Percentiles rank a stretch among this genome's conserved stretches.
phyloP scores from a whole-genome alignment of 2,888 invertebrate genomes.

The Phortica magna region DNA sequence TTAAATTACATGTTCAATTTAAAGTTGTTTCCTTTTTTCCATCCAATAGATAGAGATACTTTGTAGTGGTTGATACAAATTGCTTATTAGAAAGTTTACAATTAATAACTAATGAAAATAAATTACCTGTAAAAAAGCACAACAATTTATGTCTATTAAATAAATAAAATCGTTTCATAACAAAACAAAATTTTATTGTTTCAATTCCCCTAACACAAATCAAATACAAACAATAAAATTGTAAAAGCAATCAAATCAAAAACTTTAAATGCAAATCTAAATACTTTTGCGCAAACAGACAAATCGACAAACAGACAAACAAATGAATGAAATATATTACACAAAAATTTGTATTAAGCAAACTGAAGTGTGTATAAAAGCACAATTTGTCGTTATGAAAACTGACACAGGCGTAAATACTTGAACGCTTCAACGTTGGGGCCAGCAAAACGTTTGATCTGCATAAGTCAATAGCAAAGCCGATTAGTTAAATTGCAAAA shows the following conservation, averaged over 20 bases:
- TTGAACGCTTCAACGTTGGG: not conserved
- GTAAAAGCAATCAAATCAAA: not conserved
- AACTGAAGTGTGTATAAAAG: not conserved
- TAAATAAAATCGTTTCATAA: not conserved
- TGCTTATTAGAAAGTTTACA: no score
- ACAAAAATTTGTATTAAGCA: not conserved
- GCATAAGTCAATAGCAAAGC: conserved; percentile 24
- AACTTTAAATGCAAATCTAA: conserved; percentile 1
- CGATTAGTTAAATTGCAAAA: conserved; percentile 28
- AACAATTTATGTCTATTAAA: not conserved
- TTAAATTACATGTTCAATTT: no score
- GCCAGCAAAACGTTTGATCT: conserved; percentile 6
- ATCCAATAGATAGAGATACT: no score
- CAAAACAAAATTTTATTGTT: not conserved
- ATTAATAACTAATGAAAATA: no score
- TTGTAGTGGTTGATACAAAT: no score
- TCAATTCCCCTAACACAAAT: not conserved
- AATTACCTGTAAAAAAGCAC: not conserved
- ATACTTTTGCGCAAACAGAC: not conserved
- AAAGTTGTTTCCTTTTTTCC: no score
- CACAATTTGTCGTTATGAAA: conserved; percentile 25
- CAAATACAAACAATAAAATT: conserved; percentile 15
- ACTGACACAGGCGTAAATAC: not conserved
- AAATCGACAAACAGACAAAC: not conserved
- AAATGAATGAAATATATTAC: not conserved